Percentiles rank a stretch among this genome's conserved stretches.
These are phyloP conservation scores for Sebastes nivosus DNA, from an alignment of 2,797 vertebrate species.

Conservation along the genomic window DNA sequence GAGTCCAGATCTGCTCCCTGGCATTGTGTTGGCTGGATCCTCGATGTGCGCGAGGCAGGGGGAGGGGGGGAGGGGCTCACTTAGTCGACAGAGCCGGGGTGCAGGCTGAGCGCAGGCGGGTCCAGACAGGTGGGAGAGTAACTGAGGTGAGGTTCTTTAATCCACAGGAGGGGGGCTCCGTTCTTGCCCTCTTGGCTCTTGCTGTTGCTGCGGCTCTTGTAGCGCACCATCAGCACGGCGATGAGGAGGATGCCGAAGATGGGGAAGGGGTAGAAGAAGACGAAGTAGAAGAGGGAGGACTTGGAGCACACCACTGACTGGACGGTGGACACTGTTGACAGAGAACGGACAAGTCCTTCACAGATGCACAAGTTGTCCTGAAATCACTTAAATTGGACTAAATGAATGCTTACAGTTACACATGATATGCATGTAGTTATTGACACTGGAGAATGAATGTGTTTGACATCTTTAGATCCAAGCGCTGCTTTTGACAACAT, in stretches of 20 bases:
- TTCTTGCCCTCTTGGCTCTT: conserved; percentile 98
- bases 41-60: conserved; percentile 24
- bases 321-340: conserved; percentile 86
- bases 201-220: conserved; percentile 91
- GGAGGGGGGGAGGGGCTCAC: not conserved
- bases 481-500: not conserved
- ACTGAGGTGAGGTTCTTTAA: conserved; percentile 98
- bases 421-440: not conserved
- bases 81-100: conserved; percentile 97
- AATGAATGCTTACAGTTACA: not conserved
- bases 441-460: conserved; percentile 10
- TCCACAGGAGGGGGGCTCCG: conserved; percentile 96
- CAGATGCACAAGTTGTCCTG: not conserved
- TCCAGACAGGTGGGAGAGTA: conserved; percentile 99
- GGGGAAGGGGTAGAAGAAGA: conserved; percentile 99
- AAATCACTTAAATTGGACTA: not conserved
- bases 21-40: conserved; percentile 65
- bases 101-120: conserved; percentile 95
- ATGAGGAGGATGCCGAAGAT: conserved; percentile 97
- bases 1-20: conserved; percentile 70
- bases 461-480: conserved; percentile 4
- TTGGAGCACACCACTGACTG: conserved; percentile 96
- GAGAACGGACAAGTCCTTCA: not conserved
- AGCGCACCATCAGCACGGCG: conserved; percentile 92
- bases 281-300: conserved; percentile 95